Conservation (phyloP, 2,888 invertebrate species). For the Rhabditoides inermis region DNA sequence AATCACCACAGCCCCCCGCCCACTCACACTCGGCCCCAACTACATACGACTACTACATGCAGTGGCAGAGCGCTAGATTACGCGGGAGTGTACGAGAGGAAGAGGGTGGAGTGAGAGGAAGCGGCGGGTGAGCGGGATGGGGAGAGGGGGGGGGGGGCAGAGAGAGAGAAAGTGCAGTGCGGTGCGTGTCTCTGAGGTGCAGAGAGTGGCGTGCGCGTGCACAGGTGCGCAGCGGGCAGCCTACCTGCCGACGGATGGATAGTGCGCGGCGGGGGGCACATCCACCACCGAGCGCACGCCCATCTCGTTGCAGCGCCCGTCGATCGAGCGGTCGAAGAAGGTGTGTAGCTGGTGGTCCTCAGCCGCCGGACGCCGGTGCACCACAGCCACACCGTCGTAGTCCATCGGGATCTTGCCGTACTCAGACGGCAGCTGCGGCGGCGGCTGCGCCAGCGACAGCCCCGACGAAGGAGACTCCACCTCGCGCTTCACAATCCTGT, state of each 20-base stretch:
- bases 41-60: no score
- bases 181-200: no score
- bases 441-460: neutral
- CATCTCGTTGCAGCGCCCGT: conserved; percentile 19
- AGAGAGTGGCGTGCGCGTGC: no score
- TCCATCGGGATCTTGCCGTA: conserved; percentile 3
- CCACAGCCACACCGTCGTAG: neutral
- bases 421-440: no score
- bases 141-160: no score
- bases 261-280: conserved; percentile 24
- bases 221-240: no score
- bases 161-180: no score
- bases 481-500: no score
- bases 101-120: no score
- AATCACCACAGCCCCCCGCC: neutral
- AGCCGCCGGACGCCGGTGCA: neutral
- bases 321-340: conserved; percentile 24
- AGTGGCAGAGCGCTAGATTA: no score
- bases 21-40: neutral
- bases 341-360: conserved; percentile 8
- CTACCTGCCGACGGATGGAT: conserved; percentile 16
- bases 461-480: conserved; percentile 5
- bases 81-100: no score
- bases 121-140: no score
- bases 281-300: conserved; percentile 31